Evolutionary conservation across 2,797 vertebrate species (phyloP).

Genomic region (Erithacus rubecula): DNA sequence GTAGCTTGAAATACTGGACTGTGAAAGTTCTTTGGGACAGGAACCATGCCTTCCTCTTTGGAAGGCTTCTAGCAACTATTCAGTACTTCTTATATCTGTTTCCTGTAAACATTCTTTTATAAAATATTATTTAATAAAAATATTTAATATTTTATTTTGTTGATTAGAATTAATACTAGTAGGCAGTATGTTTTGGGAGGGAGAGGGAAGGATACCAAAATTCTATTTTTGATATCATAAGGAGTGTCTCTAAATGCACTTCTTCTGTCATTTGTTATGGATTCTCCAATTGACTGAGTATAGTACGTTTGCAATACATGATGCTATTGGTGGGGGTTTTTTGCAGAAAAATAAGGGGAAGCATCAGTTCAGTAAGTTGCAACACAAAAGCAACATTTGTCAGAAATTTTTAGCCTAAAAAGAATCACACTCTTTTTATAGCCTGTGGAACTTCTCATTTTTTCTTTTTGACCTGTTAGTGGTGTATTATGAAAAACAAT

Average conservation of each 20-base stretch:
- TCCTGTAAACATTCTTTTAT: background rate
- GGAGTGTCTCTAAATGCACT: background rate
- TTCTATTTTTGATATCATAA: background rate
- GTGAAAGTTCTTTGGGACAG: background rate
- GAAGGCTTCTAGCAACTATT: background rate
- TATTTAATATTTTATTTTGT: background rate
- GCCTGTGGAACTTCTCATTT: background rate
- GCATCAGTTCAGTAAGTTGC: background rate
- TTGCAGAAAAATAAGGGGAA: background rate
- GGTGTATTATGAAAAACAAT: background rate
- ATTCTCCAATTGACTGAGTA: background rate
- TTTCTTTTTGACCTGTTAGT: background rate
- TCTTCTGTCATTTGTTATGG: background rate
- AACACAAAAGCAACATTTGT: background rate
- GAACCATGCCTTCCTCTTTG: background rate
- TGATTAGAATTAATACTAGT: background rate
- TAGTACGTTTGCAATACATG: background rate
- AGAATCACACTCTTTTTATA: background rate
- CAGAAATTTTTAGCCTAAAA: background rate
- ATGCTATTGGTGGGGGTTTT: rapidly evolving
- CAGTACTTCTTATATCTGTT: background rate
- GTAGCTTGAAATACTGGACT: background rate
- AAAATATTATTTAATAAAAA: background rate
- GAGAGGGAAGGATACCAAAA: rapidly evolving
- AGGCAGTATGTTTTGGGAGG: background rate